Evolutionary conservation across 1,140 invertebrate species (phyloP).

Genomic region (Dreissena rostriformis): DNA sequence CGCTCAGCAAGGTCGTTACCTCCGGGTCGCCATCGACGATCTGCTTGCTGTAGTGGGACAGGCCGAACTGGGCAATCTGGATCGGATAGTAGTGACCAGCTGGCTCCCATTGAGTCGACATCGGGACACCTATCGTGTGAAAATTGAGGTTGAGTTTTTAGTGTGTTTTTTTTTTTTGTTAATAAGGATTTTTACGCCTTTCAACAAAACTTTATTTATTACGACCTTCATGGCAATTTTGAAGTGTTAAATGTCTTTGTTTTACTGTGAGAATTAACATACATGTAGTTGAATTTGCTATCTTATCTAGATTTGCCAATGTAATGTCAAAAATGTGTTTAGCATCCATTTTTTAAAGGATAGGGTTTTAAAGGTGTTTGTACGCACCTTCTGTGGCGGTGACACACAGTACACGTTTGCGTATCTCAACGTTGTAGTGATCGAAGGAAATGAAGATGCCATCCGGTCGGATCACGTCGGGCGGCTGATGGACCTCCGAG

Average conservation of each 20-base stretch:
- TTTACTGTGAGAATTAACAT: background rate
- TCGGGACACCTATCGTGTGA: constrained; percentile 87
- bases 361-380: background rate
- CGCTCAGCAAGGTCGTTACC: constrained; percentile 85
- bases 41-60: constrained; percentile 98
- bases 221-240: background rate
- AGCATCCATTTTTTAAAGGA: background rate
- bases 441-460: constrained; percentile 98
- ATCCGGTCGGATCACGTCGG: constrained; percentile 92
- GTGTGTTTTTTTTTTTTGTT: no score
- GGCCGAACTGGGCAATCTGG: constrained; percentile 98
- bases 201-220: no score
- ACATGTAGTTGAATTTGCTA: background rate
- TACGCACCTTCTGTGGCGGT: constrained; percentile 90
- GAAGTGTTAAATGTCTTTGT: background rate
- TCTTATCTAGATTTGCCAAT: background rate
- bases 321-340: background rate
- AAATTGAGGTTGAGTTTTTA: background rate
- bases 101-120: constrained; percentile 96
- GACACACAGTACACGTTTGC: constrained; percentile 97
- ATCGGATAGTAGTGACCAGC: constrained; percentile 98
- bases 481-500: constrained; percentile 94
- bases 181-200: no score
- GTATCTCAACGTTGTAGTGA: constrained; percentile 97
- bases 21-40: constrained; percentile 69